Evolutionary conservation across 2,113 vertebrate genomes (phyloP).

Genomic region (Platycercus adscitus): DNA sequence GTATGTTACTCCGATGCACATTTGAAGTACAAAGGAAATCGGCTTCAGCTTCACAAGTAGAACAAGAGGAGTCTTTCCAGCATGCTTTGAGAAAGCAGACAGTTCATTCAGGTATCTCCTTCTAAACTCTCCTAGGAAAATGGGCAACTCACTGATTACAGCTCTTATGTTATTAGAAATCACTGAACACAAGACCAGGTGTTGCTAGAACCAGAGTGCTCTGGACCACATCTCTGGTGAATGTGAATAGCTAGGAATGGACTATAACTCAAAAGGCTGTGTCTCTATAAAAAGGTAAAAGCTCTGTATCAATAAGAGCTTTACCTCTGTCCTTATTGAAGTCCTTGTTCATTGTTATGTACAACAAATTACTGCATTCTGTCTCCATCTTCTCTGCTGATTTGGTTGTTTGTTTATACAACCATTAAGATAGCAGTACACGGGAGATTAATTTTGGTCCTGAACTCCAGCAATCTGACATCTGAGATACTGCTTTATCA

Average conservation of each 20-base stretch:
- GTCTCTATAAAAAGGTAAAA: not conserved
- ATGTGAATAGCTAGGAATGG: not conserved
- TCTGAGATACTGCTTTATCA: not conserved
- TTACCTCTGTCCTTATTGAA: not conserved
- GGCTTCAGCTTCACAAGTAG: not conserved
- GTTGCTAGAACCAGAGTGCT: not conserved
- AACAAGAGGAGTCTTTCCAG: not conserved
- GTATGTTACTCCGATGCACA: fast-evolving
- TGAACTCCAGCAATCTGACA: not conserved
- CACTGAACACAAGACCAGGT: not conserved
- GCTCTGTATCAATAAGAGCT: not conserved
- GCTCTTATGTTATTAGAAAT: not conserved
- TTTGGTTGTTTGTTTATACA: not conserved
- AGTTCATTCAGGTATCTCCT: not conserved
- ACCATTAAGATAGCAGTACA: not conserved
- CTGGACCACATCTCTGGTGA: not conserved
- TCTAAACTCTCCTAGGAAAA: not conserved
- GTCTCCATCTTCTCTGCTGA: not conserved
- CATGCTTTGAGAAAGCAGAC: not conserved
- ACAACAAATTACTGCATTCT: not conserved
- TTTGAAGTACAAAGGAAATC: not conserved
- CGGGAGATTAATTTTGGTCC: not conserved
- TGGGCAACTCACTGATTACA: not conserved
- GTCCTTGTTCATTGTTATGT: not conserved
- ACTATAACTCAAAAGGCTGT: not conserved